phyloP scores from a whole-genome alignment of 2,888 invertebrate species.

The Melinaea marsaeus region DNA sequence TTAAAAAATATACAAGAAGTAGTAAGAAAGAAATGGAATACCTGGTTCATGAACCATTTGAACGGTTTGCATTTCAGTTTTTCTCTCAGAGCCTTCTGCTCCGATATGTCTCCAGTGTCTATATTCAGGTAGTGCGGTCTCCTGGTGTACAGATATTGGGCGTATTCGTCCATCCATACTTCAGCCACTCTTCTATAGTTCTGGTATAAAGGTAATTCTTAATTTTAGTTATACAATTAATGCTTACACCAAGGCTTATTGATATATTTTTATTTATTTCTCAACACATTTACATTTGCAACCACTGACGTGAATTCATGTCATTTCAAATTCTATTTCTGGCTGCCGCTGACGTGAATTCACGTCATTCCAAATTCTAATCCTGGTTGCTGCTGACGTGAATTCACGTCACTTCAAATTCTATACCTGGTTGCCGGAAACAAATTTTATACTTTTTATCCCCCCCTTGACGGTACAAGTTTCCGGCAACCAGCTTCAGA shows the following conservation, averaged over 20 bases:
- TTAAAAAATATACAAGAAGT: background rate
- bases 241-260: background rate
- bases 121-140: constrained; percentile 85
- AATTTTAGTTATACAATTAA: background rate
- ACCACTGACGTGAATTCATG: too few relatives aligned
- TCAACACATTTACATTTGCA: too few relatives aligned
- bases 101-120: constrained; percentile 88
- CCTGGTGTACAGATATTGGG: constrained; percentile 88
- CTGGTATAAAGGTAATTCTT: constrained; percentile 55
- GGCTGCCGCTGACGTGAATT: too few relatives aligned
- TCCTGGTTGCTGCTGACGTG: too few relatives aligned
- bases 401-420: too few relatives aligned
- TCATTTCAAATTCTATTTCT: too few relatives aligned
- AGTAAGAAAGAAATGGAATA: constrained; percentile 24
- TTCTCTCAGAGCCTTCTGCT: constrained; percentile 86
- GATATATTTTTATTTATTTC: too few relatives aligned
- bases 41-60: constrained; percentile 94
- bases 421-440: too few relatives aligned
- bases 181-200: constrained; percentile 96
- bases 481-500: too few relatives aligned
- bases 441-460: too few relatives aligned
- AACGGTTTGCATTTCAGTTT: constrained; percentile 92
- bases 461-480: too few relatives aligned
- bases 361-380: too few relatives aligned
- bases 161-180: constrained; percentile 99